A percentile compares a stretch with the other conserved stretches of the same genome.
phyloP scores from a whole-genome alignment of 2,113 vertebrate genomes.

The Panthera tigris region DNA sequence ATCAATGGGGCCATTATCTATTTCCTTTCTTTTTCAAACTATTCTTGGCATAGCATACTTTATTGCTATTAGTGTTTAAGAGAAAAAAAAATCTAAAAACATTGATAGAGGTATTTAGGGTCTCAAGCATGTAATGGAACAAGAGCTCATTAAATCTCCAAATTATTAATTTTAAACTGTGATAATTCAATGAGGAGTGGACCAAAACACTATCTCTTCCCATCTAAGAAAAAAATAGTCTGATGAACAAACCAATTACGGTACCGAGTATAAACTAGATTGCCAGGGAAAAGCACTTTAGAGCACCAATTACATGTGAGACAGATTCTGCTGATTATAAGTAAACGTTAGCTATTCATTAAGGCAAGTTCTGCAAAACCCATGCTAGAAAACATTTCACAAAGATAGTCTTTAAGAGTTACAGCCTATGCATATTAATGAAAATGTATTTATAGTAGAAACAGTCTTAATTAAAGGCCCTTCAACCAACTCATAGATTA shows the following conservation, averaged over 20 bases:
- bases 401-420: conserved; percentile 30
- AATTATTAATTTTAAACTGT: conserved; percentile 58
- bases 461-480: background rate
- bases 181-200: conserved; percentile 21
- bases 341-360: conserved; percentile 17
- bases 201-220: conserved; percentile 46
- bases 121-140: background rate
- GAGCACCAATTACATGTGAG: background rate
- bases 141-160: conserved; percentile 44
- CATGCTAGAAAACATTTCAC: conserved; percentile 21
- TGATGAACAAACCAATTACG: conserved; percentile 55
- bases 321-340: conserved; percentile 35
- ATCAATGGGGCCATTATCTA: background rate
- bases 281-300: background rate
- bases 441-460: conserved; percentile 20
- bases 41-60: background rate
- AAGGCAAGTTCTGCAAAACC: background rate
- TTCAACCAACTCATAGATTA: background rate
- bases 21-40: conserved; percentile 30
- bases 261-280: background rate
- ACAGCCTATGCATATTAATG: conserved; percentile 1
- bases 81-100: conserved; percentile 23
- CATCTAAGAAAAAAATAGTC: conserved; percentile 6
- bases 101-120: background rate
- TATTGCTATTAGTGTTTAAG: background rate